Percentiles rank a stretch among this genome's conserved stretches.
Conservation (phyloP, 2,113 vertebrate species). For the Petroica traversi region DNA sequence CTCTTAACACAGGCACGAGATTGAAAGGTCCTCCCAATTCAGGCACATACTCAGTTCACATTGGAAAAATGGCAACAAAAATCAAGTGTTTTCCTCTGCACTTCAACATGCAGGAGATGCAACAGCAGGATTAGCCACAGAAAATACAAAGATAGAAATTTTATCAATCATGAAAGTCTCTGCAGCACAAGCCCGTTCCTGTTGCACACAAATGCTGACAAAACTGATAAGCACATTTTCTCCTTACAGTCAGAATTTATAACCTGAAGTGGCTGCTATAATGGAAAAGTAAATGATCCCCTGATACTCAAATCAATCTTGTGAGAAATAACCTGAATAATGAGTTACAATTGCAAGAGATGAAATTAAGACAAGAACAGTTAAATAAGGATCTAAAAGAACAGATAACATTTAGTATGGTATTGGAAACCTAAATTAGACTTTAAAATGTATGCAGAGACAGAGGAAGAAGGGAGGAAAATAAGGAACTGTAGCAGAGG, state of each 20-base stretch:
- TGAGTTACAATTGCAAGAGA: slow-evolving; percentile 62
- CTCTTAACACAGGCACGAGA: neutral
- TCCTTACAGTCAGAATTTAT: slow-evolving; percentile 57
- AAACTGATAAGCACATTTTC: slow-evolving; percentile 61
- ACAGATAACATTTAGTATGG: slow-evolving; percentile 26
- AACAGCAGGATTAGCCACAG: neutral
- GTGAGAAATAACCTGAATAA: slow-evolving; percentile 73
- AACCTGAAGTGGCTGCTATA: slow-evolving; percentile 68
- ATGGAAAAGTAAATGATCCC: slow-evolving; percentile 69
- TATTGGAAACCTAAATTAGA: slow-evolving; percentile 34
- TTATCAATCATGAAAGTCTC: neutral
- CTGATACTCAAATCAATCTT: slow-evolving; percentile 74
- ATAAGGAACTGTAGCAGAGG: neutral
- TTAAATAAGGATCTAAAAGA: slow-evolving; percentile 33
- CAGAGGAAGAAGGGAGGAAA: neutral
- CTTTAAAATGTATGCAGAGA: slow-evolving; percentile 31
- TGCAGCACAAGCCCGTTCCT: neutral
- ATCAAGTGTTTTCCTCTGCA: neutral
- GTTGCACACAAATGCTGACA: slow-evolving; percentile 45
- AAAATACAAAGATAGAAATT: neutral
- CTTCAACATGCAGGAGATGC: neutral
- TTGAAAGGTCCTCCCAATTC: neutral
- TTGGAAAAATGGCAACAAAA: neutral
- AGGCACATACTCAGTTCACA: neutral
- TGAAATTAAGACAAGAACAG: slow-evolving; percentile 70